Evolutionary conservation across 2,888 invertebrate genomes (phyloP), one percentile per base, ranked within the genome.

Genomic region (Ashinkailepas kermadecensis): DNA sequence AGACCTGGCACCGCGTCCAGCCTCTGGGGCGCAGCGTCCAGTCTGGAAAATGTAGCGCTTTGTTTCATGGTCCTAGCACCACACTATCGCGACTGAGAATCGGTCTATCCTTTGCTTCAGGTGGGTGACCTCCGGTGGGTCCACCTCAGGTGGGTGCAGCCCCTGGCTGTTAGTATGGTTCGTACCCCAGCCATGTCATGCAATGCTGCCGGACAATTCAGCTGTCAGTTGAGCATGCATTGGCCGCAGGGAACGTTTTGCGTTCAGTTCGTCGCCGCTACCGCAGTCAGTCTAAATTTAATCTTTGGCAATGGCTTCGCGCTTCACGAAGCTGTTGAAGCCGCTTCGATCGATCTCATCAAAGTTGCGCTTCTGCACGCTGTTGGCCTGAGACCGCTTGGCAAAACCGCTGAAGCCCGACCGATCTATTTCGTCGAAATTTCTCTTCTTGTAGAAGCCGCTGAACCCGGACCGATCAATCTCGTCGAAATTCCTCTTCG

Each of bases 351-450:
- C 89, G 82, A 89, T 89, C 83, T 89, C 89, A 85, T 89, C 89
- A 81, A 89, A 88, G 87, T 90, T 90, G 74, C 87, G 86, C 74
- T 74, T 74, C 54, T 74, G 54, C 21, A 74, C 54, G 56, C 74
- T 74, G 74, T 54, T 15, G 8, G 15, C 6, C 54, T 18, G 21
- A 15, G 74, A 54, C 85, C 90, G 90, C 84, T 89, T 89, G 87
- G 90, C 91, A 81, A 89, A 89, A 85, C 90, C 89, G 21, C 9
- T 74, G 86, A 91, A 87, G 62, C 89, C 89, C 11, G 89, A 88
- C 59, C 90, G 87, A 87, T 91, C 91, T 83, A 91, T 91, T 87
- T 91, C 91, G 85, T 91, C 91, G 85, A 91, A 90, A 86, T 91
- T 90, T 81, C 89, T 88, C 85, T 90, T 90, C 81, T 87, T 86